phyloP scores from a whole-genome alignment of 2,113 vertebrate genomes.

The Myrmecophaga tridactyla region DNA sequence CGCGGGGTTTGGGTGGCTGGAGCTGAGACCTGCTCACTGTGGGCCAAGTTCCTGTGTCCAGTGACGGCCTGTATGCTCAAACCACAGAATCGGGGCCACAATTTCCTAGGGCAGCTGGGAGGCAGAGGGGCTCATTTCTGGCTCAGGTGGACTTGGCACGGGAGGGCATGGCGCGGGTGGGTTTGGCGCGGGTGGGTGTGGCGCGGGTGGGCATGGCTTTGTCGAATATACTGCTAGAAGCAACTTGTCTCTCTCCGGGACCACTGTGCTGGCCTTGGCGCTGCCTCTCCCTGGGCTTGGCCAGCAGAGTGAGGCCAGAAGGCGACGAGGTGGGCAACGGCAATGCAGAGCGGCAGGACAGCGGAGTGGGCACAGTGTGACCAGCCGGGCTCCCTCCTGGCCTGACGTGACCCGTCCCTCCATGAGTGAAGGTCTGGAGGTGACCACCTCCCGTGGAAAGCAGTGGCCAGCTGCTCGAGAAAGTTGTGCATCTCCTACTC shows the following conservation, averaged over 20 bases:
- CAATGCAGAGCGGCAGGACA: rapidly evolving
- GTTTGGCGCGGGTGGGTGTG: not conserved
- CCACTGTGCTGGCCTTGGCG: too few species aligned
- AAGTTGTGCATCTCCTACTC: not conserved
- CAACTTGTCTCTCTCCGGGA: too few species aligned
- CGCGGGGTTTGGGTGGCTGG: too few species aligned
- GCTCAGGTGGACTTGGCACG: too few species aligned
- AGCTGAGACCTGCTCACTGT: not conserved
- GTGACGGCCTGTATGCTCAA: not conserved
- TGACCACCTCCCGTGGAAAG: not conserved
- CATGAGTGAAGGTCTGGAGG: not conserved
- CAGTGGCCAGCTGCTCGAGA: not conserved
- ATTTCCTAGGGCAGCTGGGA: not conserved
- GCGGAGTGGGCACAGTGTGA: too few species aligned
- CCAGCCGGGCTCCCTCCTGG: too few species aligned
- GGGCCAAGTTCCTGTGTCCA: not conserved
- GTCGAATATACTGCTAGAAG: too few species aligned
- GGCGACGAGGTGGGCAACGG: too few species aligned
- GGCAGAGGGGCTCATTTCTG: too few species aligned
- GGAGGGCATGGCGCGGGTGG: not conserved
- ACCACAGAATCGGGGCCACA: not conserved
- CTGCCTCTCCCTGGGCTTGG: too few species aligned
- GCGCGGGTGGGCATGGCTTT: not conserved
- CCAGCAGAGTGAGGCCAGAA: not conserved
- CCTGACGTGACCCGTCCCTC: too few species aligned